phyloP scores from a whole-genome alignment of 2,888 invertebrate genomes.

The Coelinius sp. region DNA sequence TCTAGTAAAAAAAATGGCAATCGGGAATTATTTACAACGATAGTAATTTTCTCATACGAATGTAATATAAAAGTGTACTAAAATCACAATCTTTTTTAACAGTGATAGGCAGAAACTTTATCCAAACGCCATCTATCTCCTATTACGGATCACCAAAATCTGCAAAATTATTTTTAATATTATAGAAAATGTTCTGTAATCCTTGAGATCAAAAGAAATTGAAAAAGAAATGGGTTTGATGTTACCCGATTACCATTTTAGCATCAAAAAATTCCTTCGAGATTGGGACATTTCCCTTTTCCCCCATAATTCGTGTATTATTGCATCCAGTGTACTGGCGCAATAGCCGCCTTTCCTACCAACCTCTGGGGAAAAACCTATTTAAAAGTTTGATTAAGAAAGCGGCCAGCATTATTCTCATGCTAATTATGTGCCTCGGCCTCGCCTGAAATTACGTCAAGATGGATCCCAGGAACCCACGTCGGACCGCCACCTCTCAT shows the following conservation, averaged over 20 bases:
- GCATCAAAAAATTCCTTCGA: neutral
- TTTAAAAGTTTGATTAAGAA: conserved; percentile 71
- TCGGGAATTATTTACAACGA: too few species aligned
- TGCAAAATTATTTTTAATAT: too few species aligned
- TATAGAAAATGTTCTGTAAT: too few species aligned
- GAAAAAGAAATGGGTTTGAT: neutral
- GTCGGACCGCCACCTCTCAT: conserved; percentile 31
- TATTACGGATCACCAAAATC: too few species aligned
- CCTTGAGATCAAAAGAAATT: neutral
- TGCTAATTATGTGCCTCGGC: conserved; percentile 66
- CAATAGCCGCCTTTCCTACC: conserved; percentile 26
- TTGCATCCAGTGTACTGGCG: conserved; percentile 18
- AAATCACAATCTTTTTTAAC: too few species aligned
- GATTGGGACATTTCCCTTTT: neutral
- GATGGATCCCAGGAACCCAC: conserved; percentile 47
- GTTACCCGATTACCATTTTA: neutral
- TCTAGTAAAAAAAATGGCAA: too few species aligned
- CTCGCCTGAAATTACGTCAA: conserved; percentile 60
- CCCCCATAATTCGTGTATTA: conserved; percentile 10
- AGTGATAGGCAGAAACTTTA: too few species aligned
- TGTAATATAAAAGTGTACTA: too few species aligned
- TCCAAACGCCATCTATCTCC: too few species aligned
- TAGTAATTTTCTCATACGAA: too few species aligned
- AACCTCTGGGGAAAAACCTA: conserved; percentile 60
- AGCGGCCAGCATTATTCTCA: conserved; percentile 66